Evolutionary conservation across 2,888 invertebrate species (phyloP), one percentile per base, ranked within the genome.

Genomic region (Sesamia inferens): DNA sequence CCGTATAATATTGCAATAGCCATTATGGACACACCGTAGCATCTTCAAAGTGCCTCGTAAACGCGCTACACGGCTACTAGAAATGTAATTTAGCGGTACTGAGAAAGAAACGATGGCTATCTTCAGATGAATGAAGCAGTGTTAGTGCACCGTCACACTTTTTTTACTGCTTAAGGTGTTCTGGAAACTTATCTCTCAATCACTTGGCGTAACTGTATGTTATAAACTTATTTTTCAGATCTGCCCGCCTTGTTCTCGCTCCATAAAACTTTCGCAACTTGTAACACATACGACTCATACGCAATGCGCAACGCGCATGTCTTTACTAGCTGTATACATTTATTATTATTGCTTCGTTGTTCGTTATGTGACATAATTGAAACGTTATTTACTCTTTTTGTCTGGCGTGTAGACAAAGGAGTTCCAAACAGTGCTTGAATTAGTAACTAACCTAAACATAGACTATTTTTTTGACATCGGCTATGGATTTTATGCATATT

Each of bases 71-170:
- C 92, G 91, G 95, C 96, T 95, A 95, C 95, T 96, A 95, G 94
- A 95, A 94, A 92, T 92, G 95, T 94, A 93, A 95, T 95, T 95
- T 96, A 95, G 95, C 95, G 94, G 95, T 94, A 95, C 95, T 89
- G 91, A 92, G 95, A 95, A 95, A 94, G 91, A 93, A 92, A 90
- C 90, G 94, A 95, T 95, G 91, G 90, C 93, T 93, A 95, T 95
- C 95, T 91, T 85, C 90, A 93, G 92, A 92, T 94, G 93, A 92
- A 94, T 94, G 94, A 92, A 92, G 91, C 89, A 92, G 91, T 90
- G 93, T 92, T 90, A 91, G 91, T 91, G 88, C 90, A 88, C 87
- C 86, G 91, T 91, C 90, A 93, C 93, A 94, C 91, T 91, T 93
- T 93, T 92, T 94, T 93, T 86, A 86, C 92, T 93, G 90, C 90